Evolutionary conservation across 2,888 invertebrate species (phyloP).

Genomic region (Allolobophora icterica): DNA sequence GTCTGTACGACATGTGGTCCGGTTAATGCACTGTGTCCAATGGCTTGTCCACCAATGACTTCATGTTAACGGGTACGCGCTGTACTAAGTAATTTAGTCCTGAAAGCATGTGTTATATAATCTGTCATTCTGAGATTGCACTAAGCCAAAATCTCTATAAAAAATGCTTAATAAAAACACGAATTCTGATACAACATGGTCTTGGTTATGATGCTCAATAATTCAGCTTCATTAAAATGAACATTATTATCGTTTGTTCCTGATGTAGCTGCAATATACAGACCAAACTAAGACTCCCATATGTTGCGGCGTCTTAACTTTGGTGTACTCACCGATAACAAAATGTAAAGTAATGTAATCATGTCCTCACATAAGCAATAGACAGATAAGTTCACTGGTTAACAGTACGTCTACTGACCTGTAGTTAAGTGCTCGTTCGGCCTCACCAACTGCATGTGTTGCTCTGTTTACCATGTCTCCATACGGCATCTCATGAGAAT

Average conservation of each 20-base stretch:
- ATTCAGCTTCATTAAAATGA: too few species aligned
- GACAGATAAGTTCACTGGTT: neutral
- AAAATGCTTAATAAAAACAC: neutral
- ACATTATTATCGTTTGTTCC: neutral
- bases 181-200: neutral
- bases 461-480: conserved; percentile 11
- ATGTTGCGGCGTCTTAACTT: neutral
- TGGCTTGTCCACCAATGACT: too few species aligned
- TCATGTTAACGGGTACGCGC: too few species aligned
- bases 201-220: neutral
- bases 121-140: neutral
- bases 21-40: too few species aligned
- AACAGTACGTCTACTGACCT: neutral
- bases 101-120: neutral
- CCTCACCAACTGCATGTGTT: conserved; percentile 23
- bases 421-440: neutral
- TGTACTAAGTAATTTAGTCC: too few species aligned
- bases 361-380: neutral
- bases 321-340: neutral
- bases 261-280: neutral
- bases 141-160: neutral
- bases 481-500: conserved; percentile 24
- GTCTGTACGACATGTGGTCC: too few species aligned
- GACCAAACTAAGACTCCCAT: neutral
- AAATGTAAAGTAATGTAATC: neutral